Percentiles rank a stretch among this genome's conserved stretches.
Conservation (phyloP, 1,140 invertebrate genomes). For the Drosophila saltans region DNA sequence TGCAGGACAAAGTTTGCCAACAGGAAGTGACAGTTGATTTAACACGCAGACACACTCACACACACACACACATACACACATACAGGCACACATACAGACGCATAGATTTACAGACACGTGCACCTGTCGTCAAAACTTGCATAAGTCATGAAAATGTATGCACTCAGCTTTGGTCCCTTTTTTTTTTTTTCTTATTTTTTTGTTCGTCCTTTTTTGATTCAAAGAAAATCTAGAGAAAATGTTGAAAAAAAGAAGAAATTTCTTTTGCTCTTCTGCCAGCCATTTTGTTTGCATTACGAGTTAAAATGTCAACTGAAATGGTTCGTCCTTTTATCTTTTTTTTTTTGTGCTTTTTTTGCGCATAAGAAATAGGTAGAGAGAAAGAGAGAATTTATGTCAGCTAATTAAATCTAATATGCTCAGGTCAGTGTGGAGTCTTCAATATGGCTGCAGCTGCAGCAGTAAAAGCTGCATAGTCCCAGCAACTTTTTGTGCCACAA, state of each 20-base stretch:
- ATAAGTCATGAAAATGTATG: constrained; percentile 77
- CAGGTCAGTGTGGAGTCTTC: constrained; percentile 15
- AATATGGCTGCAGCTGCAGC: constrained; percentile 26
- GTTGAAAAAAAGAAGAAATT: constrained; percentile 14
- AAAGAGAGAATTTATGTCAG: constrained; percentile 59
- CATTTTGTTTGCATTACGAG: constrained; percentile 28
- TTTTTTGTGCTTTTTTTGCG: not conserved
- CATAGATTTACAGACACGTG: constrained; percentile 47
- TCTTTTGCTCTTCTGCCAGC: constrained; percentile 19
- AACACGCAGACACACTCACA: constrained; percentile 54
- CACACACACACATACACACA: constrained; percentile 24
- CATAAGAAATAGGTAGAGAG: not conserved
- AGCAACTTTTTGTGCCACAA: not conserved
- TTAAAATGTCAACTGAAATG: constrained; percentile 69
- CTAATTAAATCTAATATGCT: constrained; percentile 78
- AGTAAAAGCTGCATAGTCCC: not conserved
- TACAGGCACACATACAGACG: constrained; percentile 23
- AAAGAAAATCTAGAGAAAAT: not conserved
- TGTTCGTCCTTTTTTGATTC: not conserved
- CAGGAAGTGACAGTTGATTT: constrained; percentile 80
- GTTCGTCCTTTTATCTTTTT: constrained; percentile 26
- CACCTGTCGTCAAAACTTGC: constrained; percentile 79
- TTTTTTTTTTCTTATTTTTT: not conserved
- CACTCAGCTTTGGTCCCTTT: constrained; percentile 35
- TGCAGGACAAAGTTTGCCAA: constrained; percentile 71